Conservation (phyloP, 1,140 invertebrate species). For the Acromyrmex echinatior region DNA sequence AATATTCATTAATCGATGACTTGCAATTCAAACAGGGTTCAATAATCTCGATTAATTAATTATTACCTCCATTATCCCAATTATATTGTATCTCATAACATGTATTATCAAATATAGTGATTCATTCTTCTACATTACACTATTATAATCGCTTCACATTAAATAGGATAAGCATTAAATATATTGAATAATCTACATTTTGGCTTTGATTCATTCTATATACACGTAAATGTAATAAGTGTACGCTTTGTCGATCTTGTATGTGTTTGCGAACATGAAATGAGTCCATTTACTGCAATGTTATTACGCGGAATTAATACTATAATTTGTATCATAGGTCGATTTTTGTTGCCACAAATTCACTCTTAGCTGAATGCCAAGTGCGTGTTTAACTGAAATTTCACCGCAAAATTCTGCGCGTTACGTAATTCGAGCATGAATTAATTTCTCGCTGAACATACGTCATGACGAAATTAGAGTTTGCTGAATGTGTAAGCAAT, state of each 20-base stretch:
- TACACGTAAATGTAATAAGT: neutral
- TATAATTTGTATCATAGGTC: conserved; percentile 43
- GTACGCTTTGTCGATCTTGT: neutral
- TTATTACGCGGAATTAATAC: conserved; percentile 59
- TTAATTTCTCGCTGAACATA: conserved; percentile 7
- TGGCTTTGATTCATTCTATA: conserved; percentile 17
- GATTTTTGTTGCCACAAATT: conserved; percentile 23
- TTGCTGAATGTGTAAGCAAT: neutral
- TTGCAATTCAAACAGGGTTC: neutral
- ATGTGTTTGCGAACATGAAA: conserved; percentile 28
- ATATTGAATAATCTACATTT: conserved; percentile 7
- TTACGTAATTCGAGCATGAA: neutral
- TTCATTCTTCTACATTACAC: conserved; percentile 8
- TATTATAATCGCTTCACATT: conserved; percentile 15
- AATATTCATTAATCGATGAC: neutral
- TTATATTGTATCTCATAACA: conserved; percentile 16
- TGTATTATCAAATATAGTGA: conserved; percentile 43
- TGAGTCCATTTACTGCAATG: conserved; percentile 17
- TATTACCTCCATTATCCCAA: neutral
- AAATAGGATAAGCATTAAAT: conserved; percentile 29
- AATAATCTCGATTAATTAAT: conserved; percentile 37
- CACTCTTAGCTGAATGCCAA: neutral
- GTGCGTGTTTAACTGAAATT: conserved; percentile 28
- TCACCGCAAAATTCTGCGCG: neutral
- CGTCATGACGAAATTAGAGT: neutral